These are phyloP conservation scores for Lepus europaeus DNA, from an alignment of 2,113 vertebrate species.

Conservation along the genomic window DNA sequence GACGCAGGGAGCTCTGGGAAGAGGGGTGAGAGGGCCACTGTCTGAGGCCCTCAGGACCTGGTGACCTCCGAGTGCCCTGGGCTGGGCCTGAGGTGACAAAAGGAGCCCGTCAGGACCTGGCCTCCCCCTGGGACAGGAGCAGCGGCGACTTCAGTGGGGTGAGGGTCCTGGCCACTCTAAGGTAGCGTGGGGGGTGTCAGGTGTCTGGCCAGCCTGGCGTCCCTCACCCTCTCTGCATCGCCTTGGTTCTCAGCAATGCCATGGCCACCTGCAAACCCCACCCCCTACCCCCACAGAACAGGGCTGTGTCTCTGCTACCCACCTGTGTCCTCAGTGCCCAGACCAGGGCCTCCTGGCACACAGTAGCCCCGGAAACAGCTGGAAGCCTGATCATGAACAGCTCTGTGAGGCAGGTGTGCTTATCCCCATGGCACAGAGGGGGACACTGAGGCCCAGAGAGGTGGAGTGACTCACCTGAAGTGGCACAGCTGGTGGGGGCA, in stretches of 20 bases:
- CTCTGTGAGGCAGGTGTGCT: not conserved
- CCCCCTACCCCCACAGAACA: not conserved
- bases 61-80: not conserved
- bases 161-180: not conserved
- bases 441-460: no score
- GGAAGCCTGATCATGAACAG: no score
- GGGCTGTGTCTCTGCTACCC: not conserved
- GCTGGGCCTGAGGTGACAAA: not conserved
- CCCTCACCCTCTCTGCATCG: not conserved
- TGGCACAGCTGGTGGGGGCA: not conserved
- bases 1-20: not conserved
- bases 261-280: accelerated
- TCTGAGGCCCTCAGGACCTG: not conserved
- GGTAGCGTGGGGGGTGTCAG: no score
- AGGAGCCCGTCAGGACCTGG: not conserved
- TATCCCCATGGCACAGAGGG: not conserved
- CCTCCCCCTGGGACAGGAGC: not conserved
- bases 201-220: not conserved
- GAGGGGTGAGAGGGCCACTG: not conserved
- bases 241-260: not conserved
- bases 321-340: not conserved
- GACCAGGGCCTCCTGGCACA: not conserved
- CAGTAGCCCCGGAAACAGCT: not conserved
- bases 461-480: not conserved
- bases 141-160: not conserved